Conservation (phyloP, 2,113 vertebrate genomes). For the Rousettus leschenaultii region DNA sequence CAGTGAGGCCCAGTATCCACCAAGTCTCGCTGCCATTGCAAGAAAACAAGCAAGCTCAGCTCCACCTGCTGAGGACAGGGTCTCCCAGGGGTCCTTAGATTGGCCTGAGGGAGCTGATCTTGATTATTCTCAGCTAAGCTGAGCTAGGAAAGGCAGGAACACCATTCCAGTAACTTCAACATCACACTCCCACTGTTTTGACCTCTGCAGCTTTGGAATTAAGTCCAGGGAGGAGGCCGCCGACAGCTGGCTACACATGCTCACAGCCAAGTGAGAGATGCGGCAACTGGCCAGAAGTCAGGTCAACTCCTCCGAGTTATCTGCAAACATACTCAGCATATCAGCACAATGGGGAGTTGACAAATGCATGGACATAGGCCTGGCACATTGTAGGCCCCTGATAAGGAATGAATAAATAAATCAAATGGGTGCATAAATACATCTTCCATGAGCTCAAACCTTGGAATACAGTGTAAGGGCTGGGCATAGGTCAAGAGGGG, state of each 20-base stretch:
- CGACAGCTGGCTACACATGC: not conserved
- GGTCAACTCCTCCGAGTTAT: not conserved
- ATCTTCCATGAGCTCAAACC: constrained; percentile 14
- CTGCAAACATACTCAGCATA: not conserved
- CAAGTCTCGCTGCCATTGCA: not conserved
- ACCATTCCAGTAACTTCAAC: not conserved
- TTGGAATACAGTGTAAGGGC: constrained; percentile 17
- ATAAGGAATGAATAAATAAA: not conserved
- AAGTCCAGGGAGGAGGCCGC: not conserved
- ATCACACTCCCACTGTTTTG: not conserved
- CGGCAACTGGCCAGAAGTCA: not conserved
- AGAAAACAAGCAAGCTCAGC: not conserved
- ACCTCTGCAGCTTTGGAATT: not conserved
- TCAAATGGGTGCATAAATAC: not conserved
- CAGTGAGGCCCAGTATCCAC: not conserved
- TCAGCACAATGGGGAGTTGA: not conserved
- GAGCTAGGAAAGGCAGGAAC: not conserved
- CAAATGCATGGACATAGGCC: not conserved
- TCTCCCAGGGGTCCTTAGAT: not conserved
- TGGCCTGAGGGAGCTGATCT: not conserved
- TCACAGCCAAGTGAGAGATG: not conserved
- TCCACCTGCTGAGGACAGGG: not conserved
- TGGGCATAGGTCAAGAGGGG: constrained; percentile 49
- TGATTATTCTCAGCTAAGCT: not conserved
- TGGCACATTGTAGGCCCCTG: not conserved